Conservation (phyloP, 2,113 vertebrate genomes). For the Sprattus sprattus region DNA sequence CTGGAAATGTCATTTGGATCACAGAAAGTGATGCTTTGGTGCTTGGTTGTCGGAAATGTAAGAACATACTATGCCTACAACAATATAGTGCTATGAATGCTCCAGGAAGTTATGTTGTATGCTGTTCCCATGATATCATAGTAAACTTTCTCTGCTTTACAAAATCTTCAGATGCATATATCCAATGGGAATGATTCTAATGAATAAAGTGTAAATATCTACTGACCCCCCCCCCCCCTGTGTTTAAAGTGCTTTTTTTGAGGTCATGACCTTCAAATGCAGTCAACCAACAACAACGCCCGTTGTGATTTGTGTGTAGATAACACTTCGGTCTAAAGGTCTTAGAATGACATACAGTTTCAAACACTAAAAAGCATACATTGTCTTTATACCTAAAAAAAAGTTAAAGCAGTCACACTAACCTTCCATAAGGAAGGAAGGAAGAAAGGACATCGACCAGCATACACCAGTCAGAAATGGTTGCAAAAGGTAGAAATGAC, state of each 20-base stretch:
- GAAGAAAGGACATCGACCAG: neutral
- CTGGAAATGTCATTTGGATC: neutral
- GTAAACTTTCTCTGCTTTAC: neutral
- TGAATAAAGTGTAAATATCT: neutral
- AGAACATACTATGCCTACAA: neutral
- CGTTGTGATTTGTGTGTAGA: neutral
- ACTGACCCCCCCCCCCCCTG: neutral
- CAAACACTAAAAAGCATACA: neutral
- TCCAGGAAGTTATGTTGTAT: neutral
- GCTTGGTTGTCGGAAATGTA: neutral
- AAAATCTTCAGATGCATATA: neutral
- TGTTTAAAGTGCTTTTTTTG: neutral
- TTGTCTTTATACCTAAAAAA: neutral
- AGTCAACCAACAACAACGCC: neutral
- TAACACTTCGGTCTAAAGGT: neutral
- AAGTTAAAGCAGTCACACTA: neutral
- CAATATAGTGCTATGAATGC: neutral
- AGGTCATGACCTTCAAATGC: neutral
- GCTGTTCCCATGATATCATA: neutral
- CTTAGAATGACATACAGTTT: neutral
- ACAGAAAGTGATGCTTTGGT: constrained; percentile 8
- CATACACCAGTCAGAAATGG: neutral
- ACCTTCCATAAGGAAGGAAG: neutral
- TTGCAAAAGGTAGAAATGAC: neutral
- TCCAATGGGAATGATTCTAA: neutral